phyloP scores from a whole-genome alignment of 2,888 invertebrate species.

The Serripes groenlandicus region DNA sequence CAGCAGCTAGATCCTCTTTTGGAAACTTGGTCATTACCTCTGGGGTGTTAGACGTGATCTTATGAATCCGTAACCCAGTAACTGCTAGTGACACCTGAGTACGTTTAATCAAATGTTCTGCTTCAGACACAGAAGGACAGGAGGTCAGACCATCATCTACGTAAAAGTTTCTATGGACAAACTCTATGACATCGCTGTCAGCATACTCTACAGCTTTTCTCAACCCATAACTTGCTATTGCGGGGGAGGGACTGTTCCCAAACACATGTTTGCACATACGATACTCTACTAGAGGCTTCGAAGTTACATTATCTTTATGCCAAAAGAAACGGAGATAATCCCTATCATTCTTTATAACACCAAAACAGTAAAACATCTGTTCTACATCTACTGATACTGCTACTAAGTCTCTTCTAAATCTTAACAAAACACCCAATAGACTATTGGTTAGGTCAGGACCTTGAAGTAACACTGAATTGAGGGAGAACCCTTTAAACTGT shows the following conservation, averaged over 20 bases:
- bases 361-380: constrained; percentile 62
- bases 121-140: constrained; percentile 12
- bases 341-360: constrained; percentile 43
- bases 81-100: constrained; percentile 3
- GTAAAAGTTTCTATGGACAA: constrained; percentile 60
- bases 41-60: constrained; percentile 15
- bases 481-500: constrained; percentile 43
- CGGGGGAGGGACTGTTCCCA: constrained; percentile 33
- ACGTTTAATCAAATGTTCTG: constrained; percentile 25
- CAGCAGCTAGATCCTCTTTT: constrained; percentile 6
- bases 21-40: constrained; percentile 23
- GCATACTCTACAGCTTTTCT: constrained; percentile 26
- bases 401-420: constrained; percentile 44
- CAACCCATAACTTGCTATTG: constrained; percentile 35
- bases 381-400: constrained; percentile 59
- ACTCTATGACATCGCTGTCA: constrained; percentile 30
- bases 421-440: constrained; percentile 47
- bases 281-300: constrained; percentile 43
- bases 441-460: constrained; percentile 61
- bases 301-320: constrained; percentile 45
- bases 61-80: constrained; percentile 18
- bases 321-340: constrained; percentile 60
- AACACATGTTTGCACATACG: constrained; percentile 58
- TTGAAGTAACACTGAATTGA: constrained; percentile 46
- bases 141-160: constrained; percentile 67